Conservation (phyloP, 2,797 vertebrate genomes). For the Malurus splendens region DNA sequence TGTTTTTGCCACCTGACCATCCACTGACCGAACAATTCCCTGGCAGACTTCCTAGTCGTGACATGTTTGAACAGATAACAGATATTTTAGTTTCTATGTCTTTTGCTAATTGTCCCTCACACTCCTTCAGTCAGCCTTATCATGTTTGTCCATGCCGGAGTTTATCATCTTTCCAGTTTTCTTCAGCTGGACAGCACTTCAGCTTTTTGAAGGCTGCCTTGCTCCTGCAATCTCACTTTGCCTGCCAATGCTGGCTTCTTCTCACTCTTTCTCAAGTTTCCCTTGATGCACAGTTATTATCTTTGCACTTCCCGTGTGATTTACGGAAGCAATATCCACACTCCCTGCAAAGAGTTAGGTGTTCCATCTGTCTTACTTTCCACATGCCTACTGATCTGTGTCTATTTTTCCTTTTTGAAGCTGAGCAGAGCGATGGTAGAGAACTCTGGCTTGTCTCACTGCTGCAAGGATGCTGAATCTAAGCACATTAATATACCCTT, state of each 20-base stretch:
- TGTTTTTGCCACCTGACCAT: background rate
- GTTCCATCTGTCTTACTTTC: background rate
- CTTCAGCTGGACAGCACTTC: background rate
- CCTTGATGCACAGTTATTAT: background rate
- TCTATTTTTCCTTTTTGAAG: background rate
- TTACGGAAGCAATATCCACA: background rate
- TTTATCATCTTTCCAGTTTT: background rate
- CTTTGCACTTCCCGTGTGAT: background rate
- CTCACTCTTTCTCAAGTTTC: background rate
- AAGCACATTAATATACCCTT: background rate
- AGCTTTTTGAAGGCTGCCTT: background rate
- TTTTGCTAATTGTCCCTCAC: background rate
- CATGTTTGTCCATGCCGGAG: background rate
- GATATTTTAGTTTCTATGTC: background rate
- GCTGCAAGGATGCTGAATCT: background rate
- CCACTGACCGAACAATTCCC: background rate
- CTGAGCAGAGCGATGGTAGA: background rate
- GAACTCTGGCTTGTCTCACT: background rate
- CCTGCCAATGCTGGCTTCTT: background rate
- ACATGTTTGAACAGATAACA: background rate
- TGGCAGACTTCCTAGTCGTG: background rate
- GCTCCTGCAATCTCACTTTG: background rate
- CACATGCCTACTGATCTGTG: background rate
- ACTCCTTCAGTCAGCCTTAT: background rate
- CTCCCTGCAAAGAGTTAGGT: background rate